Evolutionary conservation across 2,113 vertebrate genomes (phyloP), one percentile per base, ranked within the genome.

Genomic region (Chloebia gouldiae): DNA sequence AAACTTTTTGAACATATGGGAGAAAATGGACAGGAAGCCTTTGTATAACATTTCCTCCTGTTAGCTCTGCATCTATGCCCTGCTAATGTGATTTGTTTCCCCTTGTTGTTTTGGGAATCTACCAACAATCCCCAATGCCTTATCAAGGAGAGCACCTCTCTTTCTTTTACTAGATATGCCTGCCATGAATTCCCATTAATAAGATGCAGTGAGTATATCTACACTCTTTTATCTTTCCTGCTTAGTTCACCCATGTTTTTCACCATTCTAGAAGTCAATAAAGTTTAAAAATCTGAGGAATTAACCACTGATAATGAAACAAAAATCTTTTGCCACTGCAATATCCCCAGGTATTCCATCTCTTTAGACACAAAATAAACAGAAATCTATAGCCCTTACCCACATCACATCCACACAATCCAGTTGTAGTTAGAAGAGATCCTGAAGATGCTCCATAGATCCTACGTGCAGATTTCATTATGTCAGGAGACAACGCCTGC

Each of bases 371-470:
- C 18, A 45, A 40, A 83, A 45, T 0, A 40, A 9, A 22, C 2
- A 37, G 11, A 88, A 79, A 18, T 12, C 10, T 39, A 6, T 3
- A 40, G 16, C 15, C 31, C 98, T 98, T 97, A 98, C 98, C 97
- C 6, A 92, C 0, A 66, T 95, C 94, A 15, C 96, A 65, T 13
- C 86, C 97, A 10, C 98, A 88, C 27, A 97, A 88, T 2, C 86
- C 88, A 7, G 49, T 21, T 10, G 98, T 89, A 31, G 98, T 97
- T 12, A 98, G 2, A 60, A 98, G 1, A 4, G 98, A 98, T 14
- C 98, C 98, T 7, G 98, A 98, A 13, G 98, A 98, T 0, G 97
- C 92, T 9, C 98, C 98, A 8, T 98, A 97, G 50, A 98, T 80
- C 61, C 49, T 95, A 15, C 96, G 86, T 4, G 98, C 98, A 10